Evolutionary conservation across 2,888 invertebrate genomes (phyloP).

Genomic region (Ophion slaviceki): DNA sequence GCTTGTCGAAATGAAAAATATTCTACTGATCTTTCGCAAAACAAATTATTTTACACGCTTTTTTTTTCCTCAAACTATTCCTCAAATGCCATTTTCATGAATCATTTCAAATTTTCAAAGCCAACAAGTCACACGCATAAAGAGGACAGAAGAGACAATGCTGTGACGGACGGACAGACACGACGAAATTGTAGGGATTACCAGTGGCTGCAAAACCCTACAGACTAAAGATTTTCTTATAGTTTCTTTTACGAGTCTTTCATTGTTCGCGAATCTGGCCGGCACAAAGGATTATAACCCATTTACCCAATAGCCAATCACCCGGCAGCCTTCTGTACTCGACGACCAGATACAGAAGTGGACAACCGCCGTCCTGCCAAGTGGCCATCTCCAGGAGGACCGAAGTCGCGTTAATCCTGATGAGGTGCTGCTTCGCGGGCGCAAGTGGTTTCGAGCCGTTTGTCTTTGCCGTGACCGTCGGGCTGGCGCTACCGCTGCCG

Average conservation of each 20-base stretch:
- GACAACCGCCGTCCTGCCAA: slow-evolving; percentile 83
- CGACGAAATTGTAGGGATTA: neutral
- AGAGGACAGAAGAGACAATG: neutral
- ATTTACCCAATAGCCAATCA: slow-evolving; percentile 80
- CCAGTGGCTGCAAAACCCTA: neutral
- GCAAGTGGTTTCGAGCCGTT: slow-evolving; percentile 82
- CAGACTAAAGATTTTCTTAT: neutral
- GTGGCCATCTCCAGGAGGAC: slow-evolving; percentile 81
- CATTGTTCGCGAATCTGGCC: neutral
- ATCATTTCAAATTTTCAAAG: no score
- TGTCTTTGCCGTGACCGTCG: slow-evolving; percentile 81
- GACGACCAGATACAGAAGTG: slow-evolving; percentile 82
- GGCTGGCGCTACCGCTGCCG: slow-evolving; percentile 82
- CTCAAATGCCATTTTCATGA: no score
- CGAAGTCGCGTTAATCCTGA: slow-evolving; percentile 81
- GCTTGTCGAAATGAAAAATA: no score
- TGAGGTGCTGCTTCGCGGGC: slow-evolving; percentile 80
- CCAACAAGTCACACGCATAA: no score
- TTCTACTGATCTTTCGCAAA: no score
- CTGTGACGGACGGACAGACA: neutral
- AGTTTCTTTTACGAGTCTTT: neutral
- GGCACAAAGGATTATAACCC: neutral
- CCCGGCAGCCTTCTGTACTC: slow-evolving; percentile 81
- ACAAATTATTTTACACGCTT: no score
- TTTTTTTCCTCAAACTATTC: no score